Conservation (phyloP, 1,140 invertebrate species). For the Archegozetes longisetosus region DNA sequence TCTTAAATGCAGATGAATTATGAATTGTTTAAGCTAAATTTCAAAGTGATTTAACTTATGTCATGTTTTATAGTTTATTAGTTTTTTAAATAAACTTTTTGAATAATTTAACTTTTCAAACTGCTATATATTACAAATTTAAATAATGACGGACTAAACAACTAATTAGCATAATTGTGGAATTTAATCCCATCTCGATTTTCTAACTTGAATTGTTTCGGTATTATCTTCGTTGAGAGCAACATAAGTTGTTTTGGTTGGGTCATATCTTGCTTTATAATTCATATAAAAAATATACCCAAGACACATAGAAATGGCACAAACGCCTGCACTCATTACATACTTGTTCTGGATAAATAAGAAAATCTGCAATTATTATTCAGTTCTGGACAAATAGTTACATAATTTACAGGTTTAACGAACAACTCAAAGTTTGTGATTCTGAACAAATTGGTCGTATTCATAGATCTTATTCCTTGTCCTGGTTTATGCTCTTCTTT, state of each 20-base stretch:
- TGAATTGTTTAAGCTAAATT: no score
- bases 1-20: slow-evolving; percentile 19
- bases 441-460: slow-evolving; percentile 7
- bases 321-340: slow-evolving; percentile 3
- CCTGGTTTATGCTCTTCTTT: not conserved
- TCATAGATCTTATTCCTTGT: slow-evolving; percentile 3
- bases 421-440: slow-evolving; percentile 13
- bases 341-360: slow-evolving; percentile 8
- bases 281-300: slow-evolving; percentile 10
- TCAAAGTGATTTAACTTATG: no score
- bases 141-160: no score
- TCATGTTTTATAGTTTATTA: not conserved
- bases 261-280: not conserved
- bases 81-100: no score
- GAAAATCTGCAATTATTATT: not conserved
- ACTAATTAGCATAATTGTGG: no score
- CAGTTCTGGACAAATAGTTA: not conserved
- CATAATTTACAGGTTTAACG: slow-evolving; percentile 11
- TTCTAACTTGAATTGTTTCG: not conserved
- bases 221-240: slow-evolving; percentile 10
- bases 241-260: slow-evolving; percentile 2
- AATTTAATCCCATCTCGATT: slow-evolving; percentile 7
- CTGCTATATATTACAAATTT: no score
- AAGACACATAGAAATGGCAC: not conserved
- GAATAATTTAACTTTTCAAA: no score